A percentile compares a stretch with the other conserved stretches of the same genome.
phyloP scores from a whole-genome alignment of 2,113 vertebrate genomes.

The Dipodomys spectabilis region DNA sequence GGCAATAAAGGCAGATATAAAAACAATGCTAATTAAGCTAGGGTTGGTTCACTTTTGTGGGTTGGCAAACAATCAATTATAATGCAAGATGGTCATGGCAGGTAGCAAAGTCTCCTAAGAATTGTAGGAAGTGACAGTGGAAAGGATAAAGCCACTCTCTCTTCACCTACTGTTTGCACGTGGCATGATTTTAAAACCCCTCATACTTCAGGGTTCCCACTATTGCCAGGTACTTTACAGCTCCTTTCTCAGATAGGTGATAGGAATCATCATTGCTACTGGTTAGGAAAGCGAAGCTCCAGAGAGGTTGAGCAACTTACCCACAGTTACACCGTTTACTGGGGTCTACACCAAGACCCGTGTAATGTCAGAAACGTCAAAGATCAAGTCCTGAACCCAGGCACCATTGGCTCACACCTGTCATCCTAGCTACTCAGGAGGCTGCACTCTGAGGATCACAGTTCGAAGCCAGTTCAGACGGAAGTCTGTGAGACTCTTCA shows the following conservation, averaged over 20 bases:
- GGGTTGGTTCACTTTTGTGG: constrained; percentile 13
- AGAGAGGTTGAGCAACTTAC: constrained; percentile 28
- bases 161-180: neutral
- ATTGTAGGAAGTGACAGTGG: constrained; percentile 1
- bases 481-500: too few species aligned
- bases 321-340: constrained; percentile 10
- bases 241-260: neutral
- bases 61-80: constrained; percentile 52
- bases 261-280: neutral
- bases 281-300: constrained; percentile 14
- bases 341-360: neutral
- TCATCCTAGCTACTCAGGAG: too few species aligned
- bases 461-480: too few species aligned
- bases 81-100: neutral
- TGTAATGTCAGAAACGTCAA: neutral
- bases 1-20: constrained; percentile 39
- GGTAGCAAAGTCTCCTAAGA: constrained; percentile 35
- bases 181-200: constrained; percentile 12
- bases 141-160: constrained; percentile 4
- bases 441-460: too few species aligned
- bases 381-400: neutral
- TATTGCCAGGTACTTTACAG: neutral
- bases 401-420: too few species aligned
- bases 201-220: neutral
- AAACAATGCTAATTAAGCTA: constrained; percentile 29